Evolutionary conservation across 2,888 invertebrate species (phyloP), one percentile per base, ranked within the genome.

Genomic region (Philonicus albiceps): DNA sequence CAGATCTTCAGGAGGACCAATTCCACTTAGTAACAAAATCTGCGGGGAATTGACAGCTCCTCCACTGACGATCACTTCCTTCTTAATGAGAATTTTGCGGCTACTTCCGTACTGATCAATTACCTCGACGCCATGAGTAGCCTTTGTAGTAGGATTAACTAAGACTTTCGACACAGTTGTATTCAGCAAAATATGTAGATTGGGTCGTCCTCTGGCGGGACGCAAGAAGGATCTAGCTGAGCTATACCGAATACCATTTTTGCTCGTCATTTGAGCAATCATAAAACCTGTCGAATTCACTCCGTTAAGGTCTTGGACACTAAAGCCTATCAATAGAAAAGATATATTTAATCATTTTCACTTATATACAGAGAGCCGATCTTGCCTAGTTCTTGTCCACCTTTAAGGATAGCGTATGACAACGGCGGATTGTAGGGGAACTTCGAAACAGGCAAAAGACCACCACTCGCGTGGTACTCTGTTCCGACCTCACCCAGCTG

Each of bases 31-130:
- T 90, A 98, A 94, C 16, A 99, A 94, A 76, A 99, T 93, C 91
- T 99, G 99, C 0, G 99, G 98, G 0, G 98, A 97, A 89, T 97
- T 98, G 1, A 99, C 96, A 13, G 99, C 96, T 0, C 99, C 97
- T 8, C 94, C 96, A 88, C 94, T 94, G 89, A 89, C 89, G 43
- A 98, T 96, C 0, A 98, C 95, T 91, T 97, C 97, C 90, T 96
- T 97, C 89, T 95, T 95, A 0, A 96, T 97, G 88, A 95, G 93
- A 0, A 96, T 95, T 1, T 95, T 93, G 89, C 95, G 92, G 73
- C 91, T 90, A 89, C 92, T 92, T 27, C 92, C 93, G 88, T 93
- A 92, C 84, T 93, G 91, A 89, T 92, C 92, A 87, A 91, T 91
- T 1, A 92, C 92, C 91, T 97, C 96, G 0, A 97, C 96, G 0